Percentiles rank a stretch among this genome's conserved stretches.
phyloP scores from a whole-genome alignment of 1,140 invertebrate species.

The Drosophila jambulina region DNA sequence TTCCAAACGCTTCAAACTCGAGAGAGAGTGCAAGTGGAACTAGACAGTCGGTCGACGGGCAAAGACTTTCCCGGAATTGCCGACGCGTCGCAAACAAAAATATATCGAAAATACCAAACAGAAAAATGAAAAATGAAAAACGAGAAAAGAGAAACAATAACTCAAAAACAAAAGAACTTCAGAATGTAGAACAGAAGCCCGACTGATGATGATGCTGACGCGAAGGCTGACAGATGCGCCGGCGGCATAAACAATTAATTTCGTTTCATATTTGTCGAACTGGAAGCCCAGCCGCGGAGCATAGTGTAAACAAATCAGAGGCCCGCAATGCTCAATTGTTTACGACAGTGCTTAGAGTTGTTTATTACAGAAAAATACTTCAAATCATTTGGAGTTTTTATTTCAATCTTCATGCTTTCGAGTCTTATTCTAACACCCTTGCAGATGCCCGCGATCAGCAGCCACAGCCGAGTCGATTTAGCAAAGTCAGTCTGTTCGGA shows the following conservation, averaged over 20 bases:
- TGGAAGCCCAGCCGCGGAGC: conserved; percentile 34
- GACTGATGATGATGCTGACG: conserved; percentile 59
- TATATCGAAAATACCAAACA: conserved; percentile 39
- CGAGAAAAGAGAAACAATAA: conserved; percentile 52
- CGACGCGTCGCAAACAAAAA: conserved; percentile 57
- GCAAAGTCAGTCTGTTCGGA: not conserved
- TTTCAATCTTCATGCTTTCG: not conserved
- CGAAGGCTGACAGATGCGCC: conserved; percentile 74
- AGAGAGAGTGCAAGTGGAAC: conserved; percentile 46
- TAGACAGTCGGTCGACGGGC: conserved; percentile 68
- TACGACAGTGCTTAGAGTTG: conserved; percentile 31
- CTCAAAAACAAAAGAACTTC: conserved; percentile 65
- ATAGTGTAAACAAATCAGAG: conserved; percentile 65
- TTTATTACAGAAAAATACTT: conserved; percentile 52
- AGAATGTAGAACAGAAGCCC: conserved; percentile 58
- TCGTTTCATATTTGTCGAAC: conserved; percentile 65
- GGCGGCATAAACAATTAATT: conserved; percentile 70
- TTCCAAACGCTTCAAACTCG: conserved; percentile 9
- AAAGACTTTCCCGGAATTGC: conserved; percentile 69
- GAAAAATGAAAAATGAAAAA: conserved; percentile 42
- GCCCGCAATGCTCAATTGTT: conserved; percentile 46
- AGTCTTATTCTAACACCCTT: not conserved
- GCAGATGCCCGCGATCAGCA: not conserved
- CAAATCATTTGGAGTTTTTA: conserved; percentile 23
- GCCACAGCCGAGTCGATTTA: not conserved